Evolutionary conservation across 1,140 invertebrate species (phyloP).

Genomic region (Drosophila eugracilis): DNA sequence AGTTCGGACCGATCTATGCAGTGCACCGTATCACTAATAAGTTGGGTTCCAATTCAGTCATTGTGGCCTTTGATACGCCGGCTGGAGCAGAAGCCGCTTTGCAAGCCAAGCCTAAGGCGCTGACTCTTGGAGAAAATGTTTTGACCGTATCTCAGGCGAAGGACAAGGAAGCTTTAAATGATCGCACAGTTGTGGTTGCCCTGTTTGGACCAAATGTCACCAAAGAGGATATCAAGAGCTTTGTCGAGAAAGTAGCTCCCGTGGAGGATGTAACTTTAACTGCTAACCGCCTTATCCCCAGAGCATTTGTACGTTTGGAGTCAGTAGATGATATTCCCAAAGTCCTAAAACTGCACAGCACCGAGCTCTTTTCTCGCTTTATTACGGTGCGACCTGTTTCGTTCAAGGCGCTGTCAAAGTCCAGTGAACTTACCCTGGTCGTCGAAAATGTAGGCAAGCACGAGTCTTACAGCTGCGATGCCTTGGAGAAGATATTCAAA

Average conservation of each 20-base stretch:
- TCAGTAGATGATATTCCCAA: slow-evolving; percentile 8
- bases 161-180: not conserved
- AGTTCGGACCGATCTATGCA: slow-evolving; percentile 53
- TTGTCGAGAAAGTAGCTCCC: slow-evolving; percentile 55
- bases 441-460: slow-evolving; percentile 46
- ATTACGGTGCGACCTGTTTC: slow-evolving; percentile 44
- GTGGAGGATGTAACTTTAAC: slow-evolving; percentile 43
- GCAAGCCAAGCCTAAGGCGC: slow-evolving; percentile 47
- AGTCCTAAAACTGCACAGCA: slow-evolving; percentile 56
- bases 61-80: slow-evolving; percentile 48
- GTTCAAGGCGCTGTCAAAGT: not conserved
- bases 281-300: slow-evolving; percentile 22
- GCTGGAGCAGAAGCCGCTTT: slow-evolving; percentile 53
- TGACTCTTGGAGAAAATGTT: slow-evolving; percentile 35
- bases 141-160: slow-evolving; percentile 11
- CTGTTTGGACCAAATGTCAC: slow-evolving; percentile 42
- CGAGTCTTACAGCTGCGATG: slow-evolving; percentile 29
- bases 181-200: slow-evolving; percentile 48
- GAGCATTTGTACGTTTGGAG: slow-evolving; percentile 49
- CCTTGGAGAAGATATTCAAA: slow-evolving; percentile 58
- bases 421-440: slow-evolving; percentile 35
- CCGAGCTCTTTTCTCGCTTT: slow-evolving; percentile 49
- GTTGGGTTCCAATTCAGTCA: slow-evolving; percentile 19
- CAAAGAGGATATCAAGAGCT: slow-evolving; percentile 28
- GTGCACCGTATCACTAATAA: slow-evolving; percentile 33